phyloP scores from a whole-genome alignment of 2,888 invertebrate genomes.

The Heliconius cydno region DNA sequence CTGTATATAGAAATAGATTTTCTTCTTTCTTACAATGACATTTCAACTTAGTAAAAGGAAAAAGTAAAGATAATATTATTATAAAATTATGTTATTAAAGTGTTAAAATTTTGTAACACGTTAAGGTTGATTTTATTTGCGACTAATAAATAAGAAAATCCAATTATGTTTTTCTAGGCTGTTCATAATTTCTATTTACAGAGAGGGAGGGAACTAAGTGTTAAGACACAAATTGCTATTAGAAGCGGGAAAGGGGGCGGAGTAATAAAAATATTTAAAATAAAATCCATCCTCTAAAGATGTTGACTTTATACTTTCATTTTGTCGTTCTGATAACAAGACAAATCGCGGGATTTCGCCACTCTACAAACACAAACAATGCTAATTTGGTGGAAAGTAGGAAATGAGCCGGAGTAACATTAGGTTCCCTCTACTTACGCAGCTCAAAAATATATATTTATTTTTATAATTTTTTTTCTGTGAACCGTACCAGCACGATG shows the following conservation, averaged over 20 bases:
- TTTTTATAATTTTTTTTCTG: slow-evolving; percentile 46
- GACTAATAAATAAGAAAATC: background rate
- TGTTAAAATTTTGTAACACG: background rate
- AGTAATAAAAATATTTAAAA: no score
- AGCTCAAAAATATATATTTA: background rate
- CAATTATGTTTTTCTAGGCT: background rate
- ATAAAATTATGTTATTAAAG: background rate
- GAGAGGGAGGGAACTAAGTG: no score
- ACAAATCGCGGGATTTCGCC: no score
- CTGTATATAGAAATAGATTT: background rate
- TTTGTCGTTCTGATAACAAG: no score
- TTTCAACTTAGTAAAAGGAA: background rate
- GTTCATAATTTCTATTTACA: background rate
- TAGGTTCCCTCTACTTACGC: no score
- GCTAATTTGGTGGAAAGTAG: no score
- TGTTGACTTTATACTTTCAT: no score
- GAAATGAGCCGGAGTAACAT: no score
- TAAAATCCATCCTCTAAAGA: no score
- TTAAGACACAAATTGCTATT: no score
- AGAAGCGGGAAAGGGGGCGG: no score
- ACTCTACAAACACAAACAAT: no score
- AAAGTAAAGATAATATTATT: background rate
- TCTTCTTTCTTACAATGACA: background rate
- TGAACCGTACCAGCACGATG: slow-evolving; percentile 53
- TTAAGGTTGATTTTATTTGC: background rate